phyloP scores from a whole-genome alignment of 2,888 invertebrate genomes.

The Conops quadrifasciatus region DNA sequence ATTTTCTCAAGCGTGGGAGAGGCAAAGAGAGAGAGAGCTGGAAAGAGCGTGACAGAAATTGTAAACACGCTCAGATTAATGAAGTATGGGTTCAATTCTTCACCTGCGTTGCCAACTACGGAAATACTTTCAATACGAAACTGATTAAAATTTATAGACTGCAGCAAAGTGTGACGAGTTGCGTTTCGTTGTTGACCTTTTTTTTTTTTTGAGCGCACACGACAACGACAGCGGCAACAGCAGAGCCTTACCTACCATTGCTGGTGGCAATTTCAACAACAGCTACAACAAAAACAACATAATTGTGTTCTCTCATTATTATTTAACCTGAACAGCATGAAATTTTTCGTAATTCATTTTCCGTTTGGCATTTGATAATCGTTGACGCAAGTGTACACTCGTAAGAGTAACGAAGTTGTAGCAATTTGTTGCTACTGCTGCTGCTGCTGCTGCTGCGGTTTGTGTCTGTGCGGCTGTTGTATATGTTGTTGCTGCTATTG shows the following conservation, averaged over 20 bases:
- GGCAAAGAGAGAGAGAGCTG: background rate
- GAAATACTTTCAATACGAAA: background rate
- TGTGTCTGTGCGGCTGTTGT: background rate
- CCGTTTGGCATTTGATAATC: constrained; percentile 29
- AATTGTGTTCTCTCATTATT: constrained; percentile 21
- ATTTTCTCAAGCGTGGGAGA: too few species aligned
- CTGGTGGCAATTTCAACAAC: background rate
- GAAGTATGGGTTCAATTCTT: too few species aligned
- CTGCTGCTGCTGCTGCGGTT: background rate
- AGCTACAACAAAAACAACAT: background rate
- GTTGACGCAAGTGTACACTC: constrained; percentile 19
- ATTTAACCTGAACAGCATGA: constrained; percentile 17
- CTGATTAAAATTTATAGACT: constrained; percentile 5
- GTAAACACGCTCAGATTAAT: too few species aligned
- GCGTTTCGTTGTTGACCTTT: constrained; percentile 27
- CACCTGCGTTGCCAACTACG: too few species aligned
- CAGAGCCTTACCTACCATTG: background rate
- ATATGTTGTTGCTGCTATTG: background rate
- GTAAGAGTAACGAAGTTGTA: background rate
- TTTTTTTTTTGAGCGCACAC: background rate
- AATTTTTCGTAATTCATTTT: constrained; percentile 32
- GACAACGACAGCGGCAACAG: too few species aligned
- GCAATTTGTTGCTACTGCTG: constrained; percentile 19
- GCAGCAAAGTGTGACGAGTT: background rate
- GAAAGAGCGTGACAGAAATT: background rate